Evolutionary conservation across 2,113 vertebrate genomes (phyloP), one percentile per base, ranked within the genome.

Genomic region (Tachysurus vachellii): DNA sequence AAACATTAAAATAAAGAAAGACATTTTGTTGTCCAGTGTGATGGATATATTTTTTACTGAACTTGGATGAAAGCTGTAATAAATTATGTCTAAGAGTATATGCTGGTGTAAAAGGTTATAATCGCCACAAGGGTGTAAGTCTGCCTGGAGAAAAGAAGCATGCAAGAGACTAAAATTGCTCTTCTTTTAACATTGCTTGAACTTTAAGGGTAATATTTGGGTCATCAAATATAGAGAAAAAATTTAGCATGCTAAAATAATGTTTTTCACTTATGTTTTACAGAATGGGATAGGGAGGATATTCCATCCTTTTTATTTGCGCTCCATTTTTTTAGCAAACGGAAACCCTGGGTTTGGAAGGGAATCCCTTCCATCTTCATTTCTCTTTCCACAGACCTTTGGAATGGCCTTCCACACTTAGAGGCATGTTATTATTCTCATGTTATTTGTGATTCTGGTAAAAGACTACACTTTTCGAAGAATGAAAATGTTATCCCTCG

Each of bases 381-480:
- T 47, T 44, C 19, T 50, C 56, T 59, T 71, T 61, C 70, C 36
- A 64, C 42, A 53, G 26, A 44, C 31, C 70, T 76, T 4, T 83
- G 73, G 81, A 79, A 57, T 64, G 31, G 80, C 73, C 64, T 75
- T 85, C 36, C 79, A 85, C 68, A 76, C 3, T 50, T 53, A 73
- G 62, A 86, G 66, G n/a, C 5, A 53, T 84, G 64, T 47, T 79
- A 56, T 84, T 83, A 73, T 86, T 85, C 42, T 68, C n/a, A 82
- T 66, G 36, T 77, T 80, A 80, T 80, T 84, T 76, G 31, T 68
- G 75, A 76, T 54, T 62, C 28, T 87, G 71, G 85, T 83, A 86
- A 86, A 83, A 88, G 31, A 70, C 17, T 3, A 62, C 47, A 76
- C 23, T 26, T 57, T 42, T 21, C 4, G 5, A 68, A 79, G n/a